Conservation (phyloP, 2,113 vertebrate species). For the Gallinago media region DNA sequence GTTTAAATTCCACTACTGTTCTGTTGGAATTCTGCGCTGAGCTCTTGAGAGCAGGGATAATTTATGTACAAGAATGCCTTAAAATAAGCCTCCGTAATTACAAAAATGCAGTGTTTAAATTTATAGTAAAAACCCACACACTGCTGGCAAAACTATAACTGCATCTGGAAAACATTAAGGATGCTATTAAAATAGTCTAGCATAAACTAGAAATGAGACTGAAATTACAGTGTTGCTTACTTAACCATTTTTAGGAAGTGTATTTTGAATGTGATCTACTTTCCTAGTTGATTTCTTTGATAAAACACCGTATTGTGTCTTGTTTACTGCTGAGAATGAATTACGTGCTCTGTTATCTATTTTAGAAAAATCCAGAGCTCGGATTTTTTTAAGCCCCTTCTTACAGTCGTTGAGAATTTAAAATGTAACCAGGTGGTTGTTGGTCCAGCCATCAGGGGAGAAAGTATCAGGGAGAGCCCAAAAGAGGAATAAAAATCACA, state of each 20-base stretch:
- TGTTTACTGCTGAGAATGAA: background rate
- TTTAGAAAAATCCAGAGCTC: background rate
- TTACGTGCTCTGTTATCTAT: background rate
- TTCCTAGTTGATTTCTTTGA: background rate
- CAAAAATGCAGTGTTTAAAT: constrained; percentile 92
- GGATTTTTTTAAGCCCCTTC: background rate
- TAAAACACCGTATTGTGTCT: background rate
- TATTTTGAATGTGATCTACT: background rate
- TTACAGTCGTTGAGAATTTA: background rate
- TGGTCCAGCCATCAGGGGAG: background rate
- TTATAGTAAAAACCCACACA: constrained; percentile 91
- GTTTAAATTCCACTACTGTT: constrained; percentile 47
- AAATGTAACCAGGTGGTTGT: background rate
- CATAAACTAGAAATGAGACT: constrained; percentile 40
- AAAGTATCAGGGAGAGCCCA: background rate
- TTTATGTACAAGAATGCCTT: constrained; percentile 77
- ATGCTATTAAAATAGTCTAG: constrained; percentile 77
- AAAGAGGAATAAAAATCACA: constrained; percentile 2
- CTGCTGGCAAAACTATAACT: constrained; percentile 79
- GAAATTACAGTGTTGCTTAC: constrained; percentile 58
- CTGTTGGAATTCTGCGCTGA: constrained; percentile 37
- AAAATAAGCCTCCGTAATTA: constrained; percentile 87
- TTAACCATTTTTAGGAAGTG: constrained; percentile 55
- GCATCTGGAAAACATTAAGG: constrained; percentile 88
- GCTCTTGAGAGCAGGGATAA: constrained; percentile 58